phyloP scores from a whole-genome alignment of 2,888 invertebrate genomes.

The Phlogophora meticulosa region DNA sequence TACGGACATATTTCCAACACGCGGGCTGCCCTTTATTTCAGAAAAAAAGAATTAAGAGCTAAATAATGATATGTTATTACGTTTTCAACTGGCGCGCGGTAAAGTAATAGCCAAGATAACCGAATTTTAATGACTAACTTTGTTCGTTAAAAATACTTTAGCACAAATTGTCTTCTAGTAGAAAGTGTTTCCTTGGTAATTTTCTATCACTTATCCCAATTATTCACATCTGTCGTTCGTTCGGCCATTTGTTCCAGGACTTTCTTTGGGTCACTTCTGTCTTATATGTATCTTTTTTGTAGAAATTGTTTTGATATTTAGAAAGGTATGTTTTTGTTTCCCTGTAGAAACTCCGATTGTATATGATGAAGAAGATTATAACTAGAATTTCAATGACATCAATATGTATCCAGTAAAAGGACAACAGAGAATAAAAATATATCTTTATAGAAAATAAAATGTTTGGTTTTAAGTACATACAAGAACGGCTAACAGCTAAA shows the following conservation, averaged over 20 bases:
- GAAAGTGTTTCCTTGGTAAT: constrained; percentile 57
- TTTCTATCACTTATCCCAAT: constrained; percentile 65
- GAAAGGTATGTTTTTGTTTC: background rate
- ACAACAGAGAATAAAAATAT: background rate
- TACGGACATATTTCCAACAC: constrained; percentile 52
- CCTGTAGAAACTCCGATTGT: background rate
- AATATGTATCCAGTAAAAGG: background rate
- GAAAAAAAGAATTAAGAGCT: constrained; percentile 68
- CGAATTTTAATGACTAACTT: constrained; percentile 76
- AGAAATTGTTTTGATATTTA: background rate
- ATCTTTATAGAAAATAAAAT: constrained; percentile 10
- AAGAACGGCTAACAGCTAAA: background rate
- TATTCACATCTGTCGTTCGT: constrained; percentile 64
- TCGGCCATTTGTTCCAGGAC: constrained; percentile 42
- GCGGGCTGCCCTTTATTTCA: constrained; percentile 41
- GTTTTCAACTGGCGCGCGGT: constrained; percentile 71
- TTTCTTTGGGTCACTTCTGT: constrained; percentile 46
- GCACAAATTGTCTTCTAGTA: constrained; percentile 43
- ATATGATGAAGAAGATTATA: background rate
- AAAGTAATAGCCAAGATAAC: constrained; percentile 72
- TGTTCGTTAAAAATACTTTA: constrained; percentile 55
- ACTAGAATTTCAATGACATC: background rate
- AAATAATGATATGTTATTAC: constrained; percentile 81
- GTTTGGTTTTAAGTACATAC: background rate
- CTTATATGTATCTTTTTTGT: constrained; percentile 20